A percentile compares a stretch with the other conserved stretches of the same genome.
These are phyloP conservation scores for Podabrus alpinus DNA, from an alignment of 2,888 invertebrate species.

Conservation along the genomic window DNA sequence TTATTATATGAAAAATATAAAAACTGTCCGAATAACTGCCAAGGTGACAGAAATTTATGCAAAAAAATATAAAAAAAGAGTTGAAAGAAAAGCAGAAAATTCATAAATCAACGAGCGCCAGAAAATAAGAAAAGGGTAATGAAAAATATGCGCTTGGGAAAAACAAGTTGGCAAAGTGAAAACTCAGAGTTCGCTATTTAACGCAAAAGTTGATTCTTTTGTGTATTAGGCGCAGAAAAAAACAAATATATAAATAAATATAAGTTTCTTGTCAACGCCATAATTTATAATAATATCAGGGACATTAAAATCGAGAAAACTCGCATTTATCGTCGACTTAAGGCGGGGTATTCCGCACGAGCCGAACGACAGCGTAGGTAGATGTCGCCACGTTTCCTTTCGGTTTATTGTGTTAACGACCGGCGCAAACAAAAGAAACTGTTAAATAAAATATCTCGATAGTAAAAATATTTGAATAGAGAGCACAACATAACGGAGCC, in stretches of 20 bases:
- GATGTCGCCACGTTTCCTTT: neutral
- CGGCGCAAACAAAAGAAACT: neutral
- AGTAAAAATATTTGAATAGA: neutral
- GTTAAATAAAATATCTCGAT: neutral
- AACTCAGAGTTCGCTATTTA: conserved; percentile 9
- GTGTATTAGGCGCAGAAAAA: conserved; percentile 7
- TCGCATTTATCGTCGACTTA: neutral
- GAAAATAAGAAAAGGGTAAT: conserved; percentile 23
- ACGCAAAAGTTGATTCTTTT: conserved; percentile 5
- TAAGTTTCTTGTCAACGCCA: neutral
- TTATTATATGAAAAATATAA: conserved; percentile 29
- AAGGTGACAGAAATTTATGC: conserved; percentile 32
- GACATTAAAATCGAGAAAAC: neutral
- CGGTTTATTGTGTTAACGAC: neutral
- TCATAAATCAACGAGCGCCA: conserved; percentile 27
- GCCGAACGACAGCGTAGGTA: neutral
- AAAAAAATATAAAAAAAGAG: conserved; percentile 23
- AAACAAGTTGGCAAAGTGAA: conserved; percentile 26
- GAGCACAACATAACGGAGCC: neutral
- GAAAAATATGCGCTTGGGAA: conserved; percentile 24
- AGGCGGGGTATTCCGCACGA: neutral
- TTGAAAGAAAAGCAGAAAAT: conserved; percentile 24
- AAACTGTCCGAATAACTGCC: conserved; percentile 27
- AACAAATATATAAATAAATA: conserved; percentile 11
- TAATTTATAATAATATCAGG: neutral